These are phyloP conservation scores for Tenebrosternarchus preto DNA, from an alignment of 2,113 vertebrate species.

Conservation along the genomic window DNA sequence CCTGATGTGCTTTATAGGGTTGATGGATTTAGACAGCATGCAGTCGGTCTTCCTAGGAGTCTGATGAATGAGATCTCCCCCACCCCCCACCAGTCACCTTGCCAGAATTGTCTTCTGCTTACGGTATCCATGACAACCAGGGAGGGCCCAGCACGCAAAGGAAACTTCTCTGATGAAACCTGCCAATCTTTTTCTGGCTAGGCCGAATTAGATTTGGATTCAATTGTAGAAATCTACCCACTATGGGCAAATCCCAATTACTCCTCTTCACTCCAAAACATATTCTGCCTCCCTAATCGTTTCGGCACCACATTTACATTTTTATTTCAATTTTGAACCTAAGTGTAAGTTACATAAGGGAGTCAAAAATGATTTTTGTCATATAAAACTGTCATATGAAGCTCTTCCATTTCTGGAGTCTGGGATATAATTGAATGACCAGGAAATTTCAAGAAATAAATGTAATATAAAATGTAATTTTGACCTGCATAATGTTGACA, in stretches of 20 bases:
- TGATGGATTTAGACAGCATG: constrained; percentile 47
- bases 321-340: constrained; percentile 51
- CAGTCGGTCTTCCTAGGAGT: constrained; percentile 29
- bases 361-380: constrained; percentile 42
- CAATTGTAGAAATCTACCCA: constrained; percentile 48
- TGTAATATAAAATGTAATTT: constrained; percentile 49
- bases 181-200: constrained; percentile 53
- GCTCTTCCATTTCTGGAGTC: constrained; percentile 20
- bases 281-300: constrained; percentile 48
- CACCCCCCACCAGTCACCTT: constrained; percentile 42
- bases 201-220: constrained; percentile 55
- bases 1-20: constrained; percentile 21
- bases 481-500: constrained; percentile 42
- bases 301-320: constrained; percentile 50
- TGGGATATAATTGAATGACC: constrained; percentile 21
- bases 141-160: constrained; percentile 25
- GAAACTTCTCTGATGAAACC: constrained; percentile 44
- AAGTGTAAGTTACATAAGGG: constrained; percentile 38
- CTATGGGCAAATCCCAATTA: constrained; percentile 52
- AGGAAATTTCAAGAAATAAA: constrained; percentile 41
- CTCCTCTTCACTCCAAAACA: constrained; percentile 40
- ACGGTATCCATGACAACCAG: constrained; percentile 50
- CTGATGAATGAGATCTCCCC: constrained; percentile 42
- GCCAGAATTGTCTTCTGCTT: constrained; percentile 30
- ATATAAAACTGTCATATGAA: constrained; percentile 39